Percentiles rank a stretch among this genome's conserved stretches.
These are phyloP conservation scores for Araneus ventricosus DNA, from an alignment of 1,140 invertebrate species.

Conservation along the genomic window DNA sequence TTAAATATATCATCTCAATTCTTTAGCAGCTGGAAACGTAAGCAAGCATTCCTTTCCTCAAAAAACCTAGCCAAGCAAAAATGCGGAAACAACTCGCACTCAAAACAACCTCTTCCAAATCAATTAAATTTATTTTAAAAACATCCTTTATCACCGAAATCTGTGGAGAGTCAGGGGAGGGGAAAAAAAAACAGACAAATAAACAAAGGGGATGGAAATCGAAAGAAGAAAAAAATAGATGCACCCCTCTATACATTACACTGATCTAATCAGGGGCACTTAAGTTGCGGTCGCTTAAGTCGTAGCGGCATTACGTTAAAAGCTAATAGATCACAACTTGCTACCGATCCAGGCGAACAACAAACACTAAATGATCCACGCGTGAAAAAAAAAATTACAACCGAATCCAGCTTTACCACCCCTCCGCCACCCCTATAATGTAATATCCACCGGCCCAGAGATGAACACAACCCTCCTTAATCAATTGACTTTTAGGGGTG, in stretches of 20 bases:
- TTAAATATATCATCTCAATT: too few species aligned
- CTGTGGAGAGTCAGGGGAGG: not conserved
- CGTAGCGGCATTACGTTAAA: conserved; percentile 67
- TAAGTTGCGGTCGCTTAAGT: conserved; percentile 67
- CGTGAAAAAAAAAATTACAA: conserved; percentile 25
- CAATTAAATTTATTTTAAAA: not conserved
- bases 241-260: conserved; percentile 20
- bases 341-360: conserved; percentile 10
- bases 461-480: conserved; percentile 57
- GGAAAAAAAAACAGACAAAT: not conserved
- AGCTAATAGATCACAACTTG: conserved; percentile 74
- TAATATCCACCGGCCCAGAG: not conserved
- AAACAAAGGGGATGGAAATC: not conserved
- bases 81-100: too few species aligned
- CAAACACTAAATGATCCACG: conserved; percentile 51
- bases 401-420: not conserved
- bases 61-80: too few species aligned
- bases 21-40: not conserved
- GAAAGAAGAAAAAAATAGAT: not conserved
- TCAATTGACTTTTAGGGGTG: conserved; percentile 67
- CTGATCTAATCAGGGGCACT: conserved; percentile 64
- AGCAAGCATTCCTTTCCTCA: not conserved
- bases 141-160: not conserved
- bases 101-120: not conserved
- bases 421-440: not conserved